Conservation (phyloP, 1,140 invertebrate genomes). For the Bradynema listronoti region DNA sequence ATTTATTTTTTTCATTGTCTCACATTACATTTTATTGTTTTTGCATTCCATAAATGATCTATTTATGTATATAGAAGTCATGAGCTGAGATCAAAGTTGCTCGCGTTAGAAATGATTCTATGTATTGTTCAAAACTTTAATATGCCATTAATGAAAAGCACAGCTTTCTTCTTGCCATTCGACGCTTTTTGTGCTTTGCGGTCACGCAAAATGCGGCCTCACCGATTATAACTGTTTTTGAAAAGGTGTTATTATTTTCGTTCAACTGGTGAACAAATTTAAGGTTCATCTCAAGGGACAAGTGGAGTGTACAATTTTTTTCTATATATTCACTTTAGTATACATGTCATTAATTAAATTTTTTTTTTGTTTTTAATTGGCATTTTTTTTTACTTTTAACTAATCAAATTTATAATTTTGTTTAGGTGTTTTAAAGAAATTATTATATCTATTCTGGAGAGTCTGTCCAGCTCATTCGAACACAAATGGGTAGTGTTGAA, state of each 20-base stretch:
- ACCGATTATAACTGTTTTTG: slow-evolving; percentile 91
- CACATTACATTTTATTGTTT: neutral
- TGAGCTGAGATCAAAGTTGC: slow-evolving; percentile 88
- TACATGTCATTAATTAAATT: no score
- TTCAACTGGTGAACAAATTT: slow-evolving; percentile 88
- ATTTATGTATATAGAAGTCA: slow-evolving; percentile 66
- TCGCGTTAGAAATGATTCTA: slow-evolving; percentile 85
- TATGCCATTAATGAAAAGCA: slow-evolving; percentile 80
- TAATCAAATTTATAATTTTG: no score
- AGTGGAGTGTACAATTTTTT: no score
- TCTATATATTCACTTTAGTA: no score
- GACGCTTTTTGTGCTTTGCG: slow-evolving; percentile 94
- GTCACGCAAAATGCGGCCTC: slow-evolving; percentile 96
- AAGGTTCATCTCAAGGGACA: slow-evolving; percentile 96
- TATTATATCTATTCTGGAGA: slow-evolving; percentile 94
- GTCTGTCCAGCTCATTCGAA: slow-evolving; percentile 84
- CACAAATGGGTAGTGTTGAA: slow-evolving; percentile 99
- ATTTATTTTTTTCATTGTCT: neutral
- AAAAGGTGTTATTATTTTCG: slow-evolving; percentile 88
- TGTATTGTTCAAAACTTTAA: slow-evolving; percentile 91
- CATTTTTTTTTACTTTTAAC: no score
- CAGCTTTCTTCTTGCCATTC: slow-evolving; percentile 96
- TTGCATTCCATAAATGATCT: neutral
- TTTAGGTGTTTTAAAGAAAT: slow-evolving; percentile 92
- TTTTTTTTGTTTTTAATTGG: no score